These are phyloP conservation scores for Spongilla lacustris DNA, from an alignment of 37 sponge, comb jelly and placozoan genomes.

Conservation along the genomic window DNA sequence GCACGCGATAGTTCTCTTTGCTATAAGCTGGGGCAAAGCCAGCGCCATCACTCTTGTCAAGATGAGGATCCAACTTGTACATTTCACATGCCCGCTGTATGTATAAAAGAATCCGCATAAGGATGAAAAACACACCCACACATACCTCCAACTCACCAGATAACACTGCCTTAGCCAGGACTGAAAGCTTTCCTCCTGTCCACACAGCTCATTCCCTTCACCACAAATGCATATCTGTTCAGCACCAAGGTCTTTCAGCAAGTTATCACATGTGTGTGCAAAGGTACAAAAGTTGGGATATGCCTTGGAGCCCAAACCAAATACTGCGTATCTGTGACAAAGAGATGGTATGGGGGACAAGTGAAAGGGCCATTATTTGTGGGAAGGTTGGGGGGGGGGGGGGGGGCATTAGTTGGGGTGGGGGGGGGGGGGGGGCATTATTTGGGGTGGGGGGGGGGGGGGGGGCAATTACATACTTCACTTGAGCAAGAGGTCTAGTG, in stretches of 20 bases:
- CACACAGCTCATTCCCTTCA: slow-evolving; percentile 90
- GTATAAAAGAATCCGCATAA: too few relatives aligned
- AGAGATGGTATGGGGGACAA: not conserved
- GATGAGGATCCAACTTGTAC: slow-evolving; percentile 51
- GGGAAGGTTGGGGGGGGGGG: not conserved
- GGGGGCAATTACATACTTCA: slow-evolving; percentile 59
- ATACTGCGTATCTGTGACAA: slow-evolving; percentile 82
- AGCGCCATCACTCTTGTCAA: slow-evolving; percentile 22
- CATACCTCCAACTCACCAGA: too few relatives aligned
- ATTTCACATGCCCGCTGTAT: slow-evolving; percentile 66
- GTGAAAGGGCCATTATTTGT: too few relatives aligned
- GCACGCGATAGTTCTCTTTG: slow-evolving; percentile 35
- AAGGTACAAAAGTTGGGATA: slow-evolving; percentile 91
- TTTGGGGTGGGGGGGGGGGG: too few relatives aligned
- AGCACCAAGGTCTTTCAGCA: slow-evolving; percentile 76
- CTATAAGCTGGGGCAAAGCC: slow-evolving; percentile 12
- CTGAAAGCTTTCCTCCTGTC: slow-evolving; percentile 89
- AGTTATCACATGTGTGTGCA: slow-evolving; percentile 79
- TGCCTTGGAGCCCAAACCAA: slow-evolving; percentile 93
- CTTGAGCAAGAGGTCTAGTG: slow-evolving; percentile 46
- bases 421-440: too few relatives aligned
- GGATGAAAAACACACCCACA: too few relatives aligned
- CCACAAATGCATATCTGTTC: slow-evolving; percentile 67
- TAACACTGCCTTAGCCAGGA: slow-evolving; percentile 57
- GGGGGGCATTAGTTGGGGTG: too few relatives aligned